Evolutionary conservation across 2,888 invertebrate genomes (phyloP).

Genomic region (Pachycephus smyrnensis): DNA sequence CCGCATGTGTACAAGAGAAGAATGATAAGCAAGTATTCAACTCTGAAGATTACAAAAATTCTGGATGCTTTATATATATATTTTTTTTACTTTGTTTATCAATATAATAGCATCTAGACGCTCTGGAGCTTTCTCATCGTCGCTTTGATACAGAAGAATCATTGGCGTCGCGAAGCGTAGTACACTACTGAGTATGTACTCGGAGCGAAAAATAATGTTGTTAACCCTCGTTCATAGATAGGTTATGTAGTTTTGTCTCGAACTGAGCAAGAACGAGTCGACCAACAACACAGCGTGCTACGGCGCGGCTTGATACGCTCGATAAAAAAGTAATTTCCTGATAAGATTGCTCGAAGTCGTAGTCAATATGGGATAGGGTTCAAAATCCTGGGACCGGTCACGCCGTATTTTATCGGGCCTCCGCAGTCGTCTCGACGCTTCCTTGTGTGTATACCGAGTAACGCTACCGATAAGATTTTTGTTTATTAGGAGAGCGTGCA

Average conservation of each 20-base stretch:
- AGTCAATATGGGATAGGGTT: conserved; percentile 19
- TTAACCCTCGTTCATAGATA: conserved; percentile 28
- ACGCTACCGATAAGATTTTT: conserved; percentile 25
- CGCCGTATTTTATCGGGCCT: conserved; percentile 27
- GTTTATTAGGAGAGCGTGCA: background rate
- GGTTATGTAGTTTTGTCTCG: background rate
- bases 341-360: conserved; percentile 19
- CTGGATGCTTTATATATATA: background rate
- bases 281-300: conserved; percentile 22
- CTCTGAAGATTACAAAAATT: background rate
- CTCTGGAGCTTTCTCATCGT: too few species aligned
- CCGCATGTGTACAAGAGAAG: background rate
- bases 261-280: conserved; percentile 18
- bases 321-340: conserved; percentile 17
- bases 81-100: background rate
- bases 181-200: background rate
- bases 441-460: conserved; percentile 2
- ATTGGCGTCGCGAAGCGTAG: background rate
- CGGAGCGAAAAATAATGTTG: conserved; percentile 38
- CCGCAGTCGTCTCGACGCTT: conserved; percentile 20
- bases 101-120: background rate
- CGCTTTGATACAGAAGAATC: too few species aligned
- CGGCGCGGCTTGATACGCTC: conserved; percentile 1
- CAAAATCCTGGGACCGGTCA: conserved; percentile 19
- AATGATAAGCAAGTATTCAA: background rate